A percentile compares a stretch with the other conserved stretches of the same genome.
Conservation (phyloP, 1,140 invertebrate genomes). For the Heliconius melpomene region DNA sequence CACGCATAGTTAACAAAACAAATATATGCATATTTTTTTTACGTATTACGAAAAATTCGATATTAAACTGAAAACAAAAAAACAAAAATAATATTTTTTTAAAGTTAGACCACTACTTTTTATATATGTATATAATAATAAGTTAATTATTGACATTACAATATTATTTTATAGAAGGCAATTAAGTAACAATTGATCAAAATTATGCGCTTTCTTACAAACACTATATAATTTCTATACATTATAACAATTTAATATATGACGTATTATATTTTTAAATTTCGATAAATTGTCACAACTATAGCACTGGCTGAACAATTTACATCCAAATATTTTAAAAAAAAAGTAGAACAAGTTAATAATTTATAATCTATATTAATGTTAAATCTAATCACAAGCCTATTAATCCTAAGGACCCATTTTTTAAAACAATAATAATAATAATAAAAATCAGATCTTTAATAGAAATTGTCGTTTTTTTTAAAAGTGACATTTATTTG, state of each 20-base stretch:
- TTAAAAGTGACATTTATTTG: not conserved
- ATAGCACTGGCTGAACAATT: not conserved
- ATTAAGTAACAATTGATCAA: conserved; percentile 1
- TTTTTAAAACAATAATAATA: not conserved
- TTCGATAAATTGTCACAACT: not conserved
- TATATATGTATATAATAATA: not conserved
- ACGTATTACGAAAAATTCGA: too few species aligned
- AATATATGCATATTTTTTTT: too few species aligned
- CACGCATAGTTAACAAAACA: too few species aligned
- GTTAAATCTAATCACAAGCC: conserved; percentile 8
- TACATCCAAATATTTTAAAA: not conserved
- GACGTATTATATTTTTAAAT: conserved; percentile 8
- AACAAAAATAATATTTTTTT: not conserved
- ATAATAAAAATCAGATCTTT: conserved; percentile 27
- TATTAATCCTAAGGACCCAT: conserved; percentile 10
- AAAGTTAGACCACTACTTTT: not conserved
- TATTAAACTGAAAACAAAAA: not conserved
- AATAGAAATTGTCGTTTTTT: not conserved
- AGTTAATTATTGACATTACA: conserved; percentile 9
- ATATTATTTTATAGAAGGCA: not conserved
- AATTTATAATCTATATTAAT: not conserved
- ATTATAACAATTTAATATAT: not conserved
- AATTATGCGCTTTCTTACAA: not conserved
- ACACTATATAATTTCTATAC: not conserved
- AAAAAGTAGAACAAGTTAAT: conserved; percentile 3